Base-by-base conservation (phyloP, 2,113 vertebrate species). In the Melanerpes formicivorus region DNA sequence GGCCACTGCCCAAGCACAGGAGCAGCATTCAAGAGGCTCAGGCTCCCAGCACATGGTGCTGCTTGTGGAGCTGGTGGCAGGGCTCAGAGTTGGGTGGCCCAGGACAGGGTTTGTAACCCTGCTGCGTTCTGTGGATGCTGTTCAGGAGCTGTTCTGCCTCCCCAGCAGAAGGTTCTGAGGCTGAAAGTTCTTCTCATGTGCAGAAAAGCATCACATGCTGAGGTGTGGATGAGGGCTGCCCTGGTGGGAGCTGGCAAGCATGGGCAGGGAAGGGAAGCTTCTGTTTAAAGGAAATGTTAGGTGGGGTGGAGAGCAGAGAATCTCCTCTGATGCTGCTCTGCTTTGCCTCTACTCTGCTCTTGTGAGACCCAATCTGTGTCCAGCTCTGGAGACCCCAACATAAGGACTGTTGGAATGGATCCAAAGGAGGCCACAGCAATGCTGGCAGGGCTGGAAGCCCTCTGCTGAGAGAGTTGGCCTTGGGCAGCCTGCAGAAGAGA, bases 121-220 rank as follows among this genome's bases (percentile, higher is more conserved):
- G 11, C 1, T 19, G 8, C 1, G 59, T 16, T 44, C 60, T 55
- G 37, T 46, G 64, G 48, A 3, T 62, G 59, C 19, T 18, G 0
- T 23, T 59, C 65, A 32, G 34, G 88, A 66, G 46, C 71, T 23
- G 5, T 42, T 11, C 34, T 66, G 23, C 52, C 48, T 27, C 69
- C 30, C 26, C 54, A 32, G 37, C 17, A 22, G 8, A 69, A 66
- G 34, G 17, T 34, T 70, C 48, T 27, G 26, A 30, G n/a, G 76
- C 40, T 70, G 37, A 70, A 52, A 23, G 18, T 52, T 87, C 17
- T 30, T 55, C 50, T 54, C 54, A 5, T 0, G 0, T 30, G 70
- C 27, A 27, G 52, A 19, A 54, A 44, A 72, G 34, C 29, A 42
- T 1, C 13, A 1, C 0, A 1, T 25, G 60, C 11, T 37, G 56